These are phyloP conservation scores for Carassius gibelio DNA, from an alignment of 2,113 vertebrate genomes.

Conservation along the genomic window DNA sequence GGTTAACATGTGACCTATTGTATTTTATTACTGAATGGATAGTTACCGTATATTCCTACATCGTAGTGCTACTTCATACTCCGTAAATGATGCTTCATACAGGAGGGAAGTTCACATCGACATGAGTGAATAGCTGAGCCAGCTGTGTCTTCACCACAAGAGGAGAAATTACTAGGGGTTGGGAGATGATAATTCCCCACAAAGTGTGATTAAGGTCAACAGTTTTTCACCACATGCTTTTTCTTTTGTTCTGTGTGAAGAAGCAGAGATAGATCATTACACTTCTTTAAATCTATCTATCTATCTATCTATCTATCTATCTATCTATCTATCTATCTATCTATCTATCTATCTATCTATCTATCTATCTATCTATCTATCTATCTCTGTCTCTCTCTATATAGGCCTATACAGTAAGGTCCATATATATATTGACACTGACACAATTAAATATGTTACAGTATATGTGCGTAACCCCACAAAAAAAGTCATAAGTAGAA, in stretches of 20 bases:
- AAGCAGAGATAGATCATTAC: neutral
- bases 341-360: no score
- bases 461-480: no score
- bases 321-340: no score
- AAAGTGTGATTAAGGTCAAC: neutral
- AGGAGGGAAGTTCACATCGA: slow-evolving; percentile 16
- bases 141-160: neutral
- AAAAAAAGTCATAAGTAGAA: no score
- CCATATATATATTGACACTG: no score
- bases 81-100: neutral
- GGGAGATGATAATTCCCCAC: slow-evolving; percentile 25
- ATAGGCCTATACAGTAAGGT: no score
- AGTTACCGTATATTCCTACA: slow-evolving; percentile 20
- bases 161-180: slow-evolving; percentile 9
- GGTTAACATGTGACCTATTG: neutral
- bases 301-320: no score
- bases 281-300: neutral
- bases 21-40: slow-evolving; percentile 5
- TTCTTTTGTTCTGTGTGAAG: neutral
- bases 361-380: no score
- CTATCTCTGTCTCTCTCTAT: no score
- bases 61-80: neutral
- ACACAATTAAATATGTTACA: no score
- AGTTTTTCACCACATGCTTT: neutral
- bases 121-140: neutral